phyloP scores from a whole-genome alignment of 2,888 invertebrate species.

The Cheilosia grossa region DNA sequence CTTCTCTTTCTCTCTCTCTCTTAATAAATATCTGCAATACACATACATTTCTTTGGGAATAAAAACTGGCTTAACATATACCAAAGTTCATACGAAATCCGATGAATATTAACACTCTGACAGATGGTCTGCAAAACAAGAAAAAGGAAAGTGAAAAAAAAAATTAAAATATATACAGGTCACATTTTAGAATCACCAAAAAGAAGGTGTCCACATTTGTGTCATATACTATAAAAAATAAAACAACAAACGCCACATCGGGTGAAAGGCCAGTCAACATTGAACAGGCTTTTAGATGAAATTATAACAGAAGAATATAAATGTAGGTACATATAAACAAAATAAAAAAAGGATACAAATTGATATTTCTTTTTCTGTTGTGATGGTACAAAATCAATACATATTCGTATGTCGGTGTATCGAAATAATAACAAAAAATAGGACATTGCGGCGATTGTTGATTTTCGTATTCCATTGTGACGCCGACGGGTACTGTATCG shows the following conservation, averaged over 20 bases:
- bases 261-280: background rate
- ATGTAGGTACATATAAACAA: background rate
- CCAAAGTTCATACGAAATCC: constrained; percentile 1
- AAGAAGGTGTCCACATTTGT: background rate
- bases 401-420: background rate
- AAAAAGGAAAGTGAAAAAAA: background rate
- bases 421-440: constrained; percentile 3
- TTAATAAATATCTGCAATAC: background rate
- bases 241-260: background rate
- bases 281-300: background rate
- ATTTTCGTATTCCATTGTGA: constrained; percentile 3
- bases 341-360: background rate
- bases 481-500: background rate
- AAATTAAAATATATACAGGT: background rate
- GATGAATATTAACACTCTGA: background rate
- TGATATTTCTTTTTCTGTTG: background rate
- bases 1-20: background rate
- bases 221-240: background rate
- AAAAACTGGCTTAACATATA: constrained; percentile 9
- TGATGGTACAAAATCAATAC: background rate
- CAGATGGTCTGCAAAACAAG: constrained; percentile 3
- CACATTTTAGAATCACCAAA: background rate
- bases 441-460: constrained; percentile 8
- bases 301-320: background rate
- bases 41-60: constrained; percentile 10